Evolutionary conservation across 2,797 vertebrate genomes (phyloP).

Genomic region (Zenarchopterus dispar): DNA sequence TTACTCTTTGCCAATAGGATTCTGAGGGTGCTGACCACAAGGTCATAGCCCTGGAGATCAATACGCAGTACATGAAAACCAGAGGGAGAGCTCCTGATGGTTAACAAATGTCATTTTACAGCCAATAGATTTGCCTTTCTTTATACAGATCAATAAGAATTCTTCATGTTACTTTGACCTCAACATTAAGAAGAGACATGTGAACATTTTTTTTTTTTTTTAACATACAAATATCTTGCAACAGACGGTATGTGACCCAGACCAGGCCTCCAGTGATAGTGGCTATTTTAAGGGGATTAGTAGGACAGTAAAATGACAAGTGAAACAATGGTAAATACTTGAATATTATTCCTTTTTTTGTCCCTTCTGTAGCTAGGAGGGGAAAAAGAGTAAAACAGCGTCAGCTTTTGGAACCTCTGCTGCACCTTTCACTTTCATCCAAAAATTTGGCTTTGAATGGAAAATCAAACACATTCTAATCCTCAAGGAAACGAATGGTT

Average conservation of each 20-base stretch:
- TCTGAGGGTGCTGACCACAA: slow-evolving; percentile 21
- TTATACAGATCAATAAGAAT: slow-evolving; percentile 17
- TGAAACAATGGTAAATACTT: slow-evolving; percentile 8
- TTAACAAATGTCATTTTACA: slow-evolving; percentile 30
- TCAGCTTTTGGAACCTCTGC: background rate
- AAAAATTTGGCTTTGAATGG: background rate
- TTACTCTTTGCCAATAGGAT: slow-evolving; percentile 7
- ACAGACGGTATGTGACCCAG: slow-evolving; percentile 2
- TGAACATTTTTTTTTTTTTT: background rate
- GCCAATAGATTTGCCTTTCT: slow-evolving; percentile 19
- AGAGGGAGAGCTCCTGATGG: slow-evolving; percentile 15
- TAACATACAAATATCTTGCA: background rate
- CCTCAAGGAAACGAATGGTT: no score
- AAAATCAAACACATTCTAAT: slow-evolving; percentile 3
- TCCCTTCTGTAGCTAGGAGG: background rate
- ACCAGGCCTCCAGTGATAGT: slow-evolving; percentile 11
- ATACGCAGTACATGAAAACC: slow-evolving; percentile 18
- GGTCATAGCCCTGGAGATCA: slow-evolving; percentile 28
- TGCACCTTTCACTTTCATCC: background rate
- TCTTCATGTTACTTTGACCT: slow-evolving; percentile 14
- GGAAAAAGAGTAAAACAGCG: background rate
- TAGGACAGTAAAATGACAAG: background rate
- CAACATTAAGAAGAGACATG: slow-evolving; percentile 19
- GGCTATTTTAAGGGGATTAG: background rate
- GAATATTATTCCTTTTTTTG: background rate